Conservation (phyloP, 2,888 invertebrate genomes). For the Masnerella sp. region DNA sequence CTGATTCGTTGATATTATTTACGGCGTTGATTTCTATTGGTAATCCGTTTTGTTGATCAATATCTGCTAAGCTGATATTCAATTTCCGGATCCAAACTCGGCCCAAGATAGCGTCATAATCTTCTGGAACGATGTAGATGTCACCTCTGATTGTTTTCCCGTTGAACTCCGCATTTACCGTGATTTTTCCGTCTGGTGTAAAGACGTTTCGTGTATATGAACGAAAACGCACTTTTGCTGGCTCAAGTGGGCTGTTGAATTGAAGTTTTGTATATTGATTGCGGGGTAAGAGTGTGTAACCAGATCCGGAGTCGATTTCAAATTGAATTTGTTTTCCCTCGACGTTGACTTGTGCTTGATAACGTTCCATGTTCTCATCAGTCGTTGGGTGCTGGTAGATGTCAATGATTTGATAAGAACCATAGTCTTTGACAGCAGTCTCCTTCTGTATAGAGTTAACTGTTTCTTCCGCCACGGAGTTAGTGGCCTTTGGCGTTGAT, state of each 20-base stretch:
- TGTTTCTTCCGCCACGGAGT: no score
- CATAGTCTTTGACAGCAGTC: no score
- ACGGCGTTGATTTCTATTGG: neutral
- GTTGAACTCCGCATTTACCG: constrained; percentile 13
- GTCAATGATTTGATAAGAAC: constrained; percentile 10
- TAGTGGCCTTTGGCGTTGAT: neutral
- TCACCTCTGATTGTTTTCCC: constrained; percentile 7
- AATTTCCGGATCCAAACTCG: constrained; percentile 14
- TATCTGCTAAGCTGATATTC: constrained; percentile 8
- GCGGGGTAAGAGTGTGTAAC: constrained; percentile 32
- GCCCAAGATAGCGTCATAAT: constrained; percentile 23
- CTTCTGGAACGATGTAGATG: constrained; percentile 34
- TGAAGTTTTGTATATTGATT: constrained; percentile 16
- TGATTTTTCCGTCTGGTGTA: constrained; percentile 34
- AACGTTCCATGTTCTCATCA: constrained; percentile 2
- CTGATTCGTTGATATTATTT: constrained; percentile 1
- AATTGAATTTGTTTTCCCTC: constrained; percentile 26
- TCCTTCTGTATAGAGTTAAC: neutral
- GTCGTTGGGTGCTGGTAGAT: constrained; percentile 13
- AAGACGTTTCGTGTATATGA: constrained; percentile 32
- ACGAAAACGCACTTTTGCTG: constrained; percentile 14
- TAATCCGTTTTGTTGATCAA: constrained; percentile 14
- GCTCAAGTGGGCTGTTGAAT: constrained; percentile 4
- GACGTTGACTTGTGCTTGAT: constrained; percentile 2
- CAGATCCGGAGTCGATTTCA: constrained; percentile 35